phyloP scores from a whole-genome alignment of 1,140 invertebrate species.

The Coptotermes formosanus region DNA sequence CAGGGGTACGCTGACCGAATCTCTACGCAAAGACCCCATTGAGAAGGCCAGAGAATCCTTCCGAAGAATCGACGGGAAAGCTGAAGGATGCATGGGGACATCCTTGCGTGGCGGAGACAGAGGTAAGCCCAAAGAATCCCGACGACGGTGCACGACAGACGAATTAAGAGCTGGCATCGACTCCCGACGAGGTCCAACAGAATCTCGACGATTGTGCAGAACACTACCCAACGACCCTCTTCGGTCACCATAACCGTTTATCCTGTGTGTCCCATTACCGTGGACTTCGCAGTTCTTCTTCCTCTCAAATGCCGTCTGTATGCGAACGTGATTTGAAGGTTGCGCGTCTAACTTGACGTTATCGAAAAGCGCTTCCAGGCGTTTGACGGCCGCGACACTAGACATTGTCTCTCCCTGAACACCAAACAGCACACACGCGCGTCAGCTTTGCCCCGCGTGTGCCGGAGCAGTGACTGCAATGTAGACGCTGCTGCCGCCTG shows the following conservation, averaged over 20 bases:
- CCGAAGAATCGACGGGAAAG: conserved; percentile 60
- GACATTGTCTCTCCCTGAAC: conserved; percentile 23
- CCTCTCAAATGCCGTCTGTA: conserved; percentile 47
- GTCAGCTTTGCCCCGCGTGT: neutral
- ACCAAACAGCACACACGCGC: neutral
- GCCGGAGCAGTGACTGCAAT: neutral
- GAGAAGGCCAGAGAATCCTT: conserved; percentile 24
- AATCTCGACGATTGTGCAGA: conserved; percentile 34
- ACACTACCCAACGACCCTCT: neutral
- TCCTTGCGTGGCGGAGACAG: conserved; percentile 45
- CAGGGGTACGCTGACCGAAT: conserved; percentile 38
- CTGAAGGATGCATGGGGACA: conserved; percentile 55
- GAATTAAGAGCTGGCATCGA: conserved; percentile 46
- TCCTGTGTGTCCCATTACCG: conserved; percentile 47
- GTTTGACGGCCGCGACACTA: conserved; percentile 60
- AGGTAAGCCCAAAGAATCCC: conserved; percentile 58
- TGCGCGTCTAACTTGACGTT: conserved; percentile 57
- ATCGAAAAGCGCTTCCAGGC: conserved; percentile 68
- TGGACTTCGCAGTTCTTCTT: conserved; percentile 64
- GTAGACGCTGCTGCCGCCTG: neutral
- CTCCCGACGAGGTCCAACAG: conserved; percentile 46
- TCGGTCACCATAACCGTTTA: neutral
- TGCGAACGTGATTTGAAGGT: neutral
- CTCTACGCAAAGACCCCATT: conserved; percentile 37
- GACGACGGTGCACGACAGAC: conserved; percentile 43